Conservation (phyloP, 2,797 vertebrate genomes). For the Eulemur rubriventer region DNA sequence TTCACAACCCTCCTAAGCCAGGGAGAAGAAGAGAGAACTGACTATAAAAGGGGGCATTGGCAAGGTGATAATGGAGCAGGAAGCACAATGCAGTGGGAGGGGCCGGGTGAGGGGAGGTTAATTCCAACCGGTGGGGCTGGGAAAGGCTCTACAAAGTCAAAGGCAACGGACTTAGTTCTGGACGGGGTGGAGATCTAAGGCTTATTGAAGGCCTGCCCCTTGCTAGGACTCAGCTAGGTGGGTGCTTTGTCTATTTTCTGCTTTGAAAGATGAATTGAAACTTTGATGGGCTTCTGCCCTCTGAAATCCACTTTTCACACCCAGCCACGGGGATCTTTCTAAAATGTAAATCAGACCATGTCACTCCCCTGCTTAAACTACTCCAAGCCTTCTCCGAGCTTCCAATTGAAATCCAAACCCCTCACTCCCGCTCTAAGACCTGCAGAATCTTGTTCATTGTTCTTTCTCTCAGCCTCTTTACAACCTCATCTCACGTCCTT, state of each 20-base stretch:
- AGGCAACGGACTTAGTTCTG: not conserved
- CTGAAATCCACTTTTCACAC: not conserved
- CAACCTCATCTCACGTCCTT: accelerated
- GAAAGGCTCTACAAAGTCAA: not conserved
- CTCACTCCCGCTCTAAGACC: not conserved
- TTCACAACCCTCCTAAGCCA: not conserved
- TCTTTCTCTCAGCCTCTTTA: not conserved
- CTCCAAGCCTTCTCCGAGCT: not conserved
- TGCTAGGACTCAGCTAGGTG: not conserved
- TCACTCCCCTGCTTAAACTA: not conserved
- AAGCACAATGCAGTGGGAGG: not conserved
- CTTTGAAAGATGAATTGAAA: constrained; percentile 52
- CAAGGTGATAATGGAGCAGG: not conserved
- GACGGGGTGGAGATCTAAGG: not conserved
- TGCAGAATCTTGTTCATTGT: not conserved
- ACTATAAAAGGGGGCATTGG: not conserved
- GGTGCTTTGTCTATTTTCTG: not conserved
- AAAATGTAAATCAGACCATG: not conserved
- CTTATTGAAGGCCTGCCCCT: not conserved
- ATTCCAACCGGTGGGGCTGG: accelerated
- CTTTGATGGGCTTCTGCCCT: not conserved
- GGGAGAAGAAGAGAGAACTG: not conserved
- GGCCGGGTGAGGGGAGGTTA: not conserved
- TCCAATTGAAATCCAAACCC: not conserved
- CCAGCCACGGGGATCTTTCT: not conserved